Evolutionary conservation across 2,888 invertebrate species (phyloP), one percentile per base, ranked within the genome.

Genomic region (Crocallis elinguaria): DNA sequence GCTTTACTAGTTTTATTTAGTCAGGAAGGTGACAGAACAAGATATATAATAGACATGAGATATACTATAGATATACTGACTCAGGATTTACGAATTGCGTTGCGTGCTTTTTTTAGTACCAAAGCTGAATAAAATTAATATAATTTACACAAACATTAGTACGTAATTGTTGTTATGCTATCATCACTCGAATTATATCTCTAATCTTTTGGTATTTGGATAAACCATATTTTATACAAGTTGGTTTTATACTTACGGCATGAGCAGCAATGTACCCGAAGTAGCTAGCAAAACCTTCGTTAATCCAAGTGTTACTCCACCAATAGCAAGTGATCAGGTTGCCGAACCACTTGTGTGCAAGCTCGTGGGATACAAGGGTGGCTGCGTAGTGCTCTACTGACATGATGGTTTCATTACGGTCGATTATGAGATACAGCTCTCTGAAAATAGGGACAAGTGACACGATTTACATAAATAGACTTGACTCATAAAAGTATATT

Each of bases 321-420:
- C 95, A 96, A 60, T 90, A 88, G 32, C 94, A 93, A 0, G 95
- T 94, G 8, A 96, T 93, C 32, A 94, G 79, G 74, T 96, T 94
- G 0, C 96, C 96, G 69, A 96, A 96, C 96, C 96, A 96, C 85
- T 94, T 95, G 73, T 97, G 97, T 0, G 92, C 90, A n/a, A 93
- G 86, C 60, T 94, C 94, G 59, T 94, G 94, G 0, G 93, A 86
- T 4, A 93, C 80, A 0, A 92, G 76, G 0, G 91, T 93, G 0
- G 92, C 90, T 11, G 93, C 87, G 59, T 91, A 86, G 36, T 90
- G 88, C 50, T 89, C 86, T 0, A 79, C 65, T 0, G 84, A 79
- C 83, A 88, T 89, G 0, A 88, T 75, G 0, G 88, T 87, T 50
- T 86, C 85, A n/a, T 66, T 64, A 0, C 79, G 71, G 49, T 87